Evolutionary conservation across 2,797 vertebrate species (phyloP), one percentile per base, ranked within the genome.

Genomic region (Acanthis flammea): DNA sequence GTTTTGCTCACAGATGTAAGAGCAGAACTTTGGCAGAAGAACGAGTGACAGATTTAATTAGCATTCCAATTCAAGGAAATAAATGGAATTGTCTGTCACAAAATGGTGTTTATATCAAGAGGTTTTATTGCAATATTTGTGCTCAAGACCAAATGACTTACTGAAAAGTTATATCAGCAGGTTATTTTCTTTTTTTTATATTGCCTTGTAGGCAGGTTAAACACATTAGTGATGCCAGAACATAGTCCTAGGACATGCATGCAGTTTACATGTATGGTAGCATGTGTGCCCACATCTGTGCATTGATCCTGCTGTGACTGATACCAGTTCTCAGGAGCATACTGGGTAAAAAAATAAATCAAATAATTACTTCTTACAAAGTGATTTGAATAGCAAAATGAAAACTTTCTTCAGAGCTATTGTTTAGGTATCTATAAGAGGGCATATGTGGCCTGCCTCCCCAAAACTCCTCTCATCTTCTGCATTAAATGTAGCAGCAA

Each of bases 1-100:
- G 61, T 92, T 93, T 92, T 88, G 72, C 86, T 85, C 92, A 84
- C 86, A 94, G 78, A 94, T 58, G 75, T 53, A 92, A 85, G 79
- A 91, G 44, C 78, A 96, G 89, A 80, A 86, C 66, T 87, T 87
- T 94, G 85, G 85, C 87, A 96, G 51, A 62, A 87, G 70, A 96
- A 82, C 30, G 1, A 27, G 50, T 73, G 67, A 86, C 70, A 87
- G 91, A 96, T 94, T 90, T 97, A 95, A 97, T 94, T 96, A 90
- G 65, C 62, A 71, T 88, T 94, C 72, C 31, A 70, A 21, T 86
- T 76, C 61, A 85, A 86, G 72, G 67, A 93, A 92, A 87, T 92
- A 94, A 94, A 95, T 6, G 23, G 55, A 87, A 91, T 81, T 83
- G 57, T 88, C 84, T 94, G 24, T 50, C 70, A 71, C 78, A 95